Base-by-base conservation (phyloP, 2,797 vertebrate species). In the Eospalax fontanierii region DNA sequence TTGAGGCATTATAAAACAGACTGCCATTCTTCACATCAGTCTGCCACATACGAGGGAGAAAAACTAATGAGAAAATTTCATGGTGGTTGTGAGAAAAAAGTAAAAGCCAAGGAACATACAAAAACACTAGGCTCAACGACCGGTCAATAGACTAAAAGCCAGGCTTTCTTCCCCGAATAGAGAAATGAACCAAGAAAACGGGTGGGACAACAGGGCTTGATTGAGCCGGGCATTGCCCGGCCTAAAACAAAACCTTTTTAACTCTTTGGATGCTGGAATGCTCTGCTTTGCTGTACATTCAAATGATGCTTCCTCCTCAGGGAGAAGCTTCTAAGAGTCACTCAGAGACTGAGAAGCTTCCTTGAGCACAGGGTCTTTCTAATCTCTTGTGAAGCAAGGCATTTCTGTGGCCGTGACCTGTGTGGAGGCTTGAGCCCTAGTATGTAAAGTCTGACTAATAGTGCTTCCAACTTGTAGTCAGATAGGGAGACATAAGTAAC, bases 21-120 rank as follows among this genome's bases (percentile, higher is more conserved):
- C 33, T 68, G 3, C 38, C 54, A 35, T 75, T 66, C 57, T 10
- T 66, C 35, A 30, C 18, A 54, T 15, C 40, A 3, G 22, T 26
- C 61, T 26, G 19, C 24, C 66, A 75, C 76, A 79, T 59, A 26
- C 10, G 4, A 91, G 81, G 89, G 26, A 74, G n/a, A 89, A 92
- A 96, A 89, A 95, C 18, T 33, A 40, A 88, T 83, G 12, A 24
- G 26, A 88, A 84, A 81, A 82, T 92, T 28, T 26, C 43, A 74
- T 21, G 26, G 79, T 95, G 54, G 19, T 22, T 10, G 30, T 87
- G 74, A 86, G 81, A 57, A 79, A 81, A 74, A 61, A 61, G 7
- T 33, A 87, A 93, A 84, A 50, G 22, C 40, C 75, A 70, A 87
- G 19, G 24, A 70, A 87, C 73, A 66, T 50, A 50, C 8, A 43